Base-by-base conservation (phyloP, 2,888 invertebrate genomes). In the Spatulosminthurus flaviceps region DNA sequence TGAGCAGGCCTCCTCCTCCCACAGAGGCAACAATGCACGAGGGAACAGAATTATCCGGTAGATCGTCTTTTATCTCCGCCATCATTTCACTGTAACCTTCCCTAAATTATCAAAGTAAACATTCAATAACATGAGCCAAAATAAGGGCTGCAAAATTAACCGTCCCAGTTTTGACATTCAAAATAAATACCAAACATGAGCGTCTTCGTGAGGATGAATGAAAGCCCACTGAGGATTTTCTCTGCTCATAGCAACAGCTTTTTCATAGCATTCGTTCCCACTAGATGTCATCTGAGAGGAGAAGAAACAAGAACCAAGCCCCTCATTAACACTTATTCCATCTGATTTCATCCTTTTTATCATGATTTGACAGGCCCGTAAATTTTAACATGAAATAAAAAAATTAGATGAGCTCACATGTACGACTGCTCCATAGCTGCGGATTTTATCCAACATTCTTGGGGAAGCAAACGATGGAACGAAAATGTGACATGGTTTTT, bases 1-100 rank as follows among this genome's bases (percentile, higher is more conserved):
- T 86, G 42, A 89, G 81, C 24, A 90, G 85, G 0, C 89, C 89
- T 1, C 89, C 90, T 0, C 89, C 89, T n/a, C 89, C 89, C n/a
- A 89, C 89, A 76, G 88, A 87, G 2, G 87, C 85, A 24, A 90
- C 86, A 2, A 90, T 85, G 21, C 87, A 86, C 77, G 88, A 88
- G 19, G 89, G 89, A 64, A 82, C 85, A 1, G 9, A 28, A 16
- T 72, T 77, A n/a, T 80, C 60, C 41, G 77, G 76, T 77, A 89
- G 82, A 82, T 89, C 88, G 19, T 85, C 81, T 11, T 86, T 82
- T 1, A 88, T 86, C 84, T 89, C 89, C 24, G 84, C 84, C 11
- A 90, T 87, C 79, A 89, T 83, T n/a, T 87, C 86, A 0, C 86
- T 84, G 83, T 89, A 87, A 2, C 89, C 89, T 79, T 87, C 87